phyloP scores from a whole-genome alignment of 2,113 vertebrate species.

The Eupsittula cactorum region DNA sequence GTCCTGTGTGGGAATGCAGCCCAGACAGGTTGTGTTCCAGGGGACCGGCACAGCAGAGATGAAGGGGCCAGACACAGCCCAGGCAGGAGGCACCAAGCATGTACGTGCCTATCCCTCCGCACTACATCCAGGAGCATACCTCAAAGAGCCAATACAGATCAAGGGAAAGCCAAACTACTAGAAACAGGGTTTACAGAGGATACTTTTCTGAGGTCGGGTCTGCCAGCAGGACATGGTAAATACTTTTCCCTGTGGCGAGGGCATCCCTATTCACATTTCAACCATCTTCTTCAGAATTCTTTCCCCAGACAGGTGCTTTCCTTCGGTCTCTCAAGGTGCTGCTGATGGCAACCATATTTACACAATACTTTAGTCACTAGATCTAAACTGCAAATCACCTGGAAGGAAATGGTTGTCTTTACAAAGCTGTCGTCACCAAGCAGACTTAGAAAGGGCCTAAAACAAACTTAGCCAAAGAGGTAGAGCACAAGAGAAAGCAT shows the following conservation, averaged over 20 bases:
- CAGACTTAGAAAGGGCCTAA: neutral
- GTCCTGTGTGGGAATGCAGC: neutral
- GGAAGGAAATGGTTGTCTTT: neutral
- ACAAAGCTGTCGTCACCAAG: neutral
- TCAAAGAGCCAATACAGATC: neutral
- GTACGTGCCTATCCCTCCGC: neutral
- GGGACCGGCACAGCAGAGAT: neutral
- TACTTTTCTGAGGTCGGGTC: neutral
- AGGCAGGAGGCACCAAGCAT: neutral
- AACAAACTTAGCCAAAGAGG: neutral
- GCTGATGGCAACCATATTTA: neutral
- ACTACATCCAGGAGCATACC: neutral
- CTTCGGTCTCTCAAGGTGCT: neutral
- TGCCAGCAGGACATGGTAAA: neutral
- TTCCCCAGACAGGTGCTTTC: neutral
- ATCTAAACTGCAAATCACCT: neutral
- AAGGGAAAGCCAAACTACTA: neutral
- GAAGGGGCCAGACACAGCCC: neutral
- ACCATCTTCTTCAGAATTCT: neutral
- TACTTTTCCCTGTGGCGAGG: neutral
- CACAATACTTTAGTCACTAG: neutral
- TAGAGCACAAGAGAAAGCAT: neutral
- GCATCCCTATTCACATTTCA: neutral
- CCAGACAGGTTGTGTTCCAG: neutral
- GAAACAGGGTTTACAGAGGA: neutral